Conservation (phyloP, 2,113 vertebrate genomes). For the Mixornis gularis region DNA sequence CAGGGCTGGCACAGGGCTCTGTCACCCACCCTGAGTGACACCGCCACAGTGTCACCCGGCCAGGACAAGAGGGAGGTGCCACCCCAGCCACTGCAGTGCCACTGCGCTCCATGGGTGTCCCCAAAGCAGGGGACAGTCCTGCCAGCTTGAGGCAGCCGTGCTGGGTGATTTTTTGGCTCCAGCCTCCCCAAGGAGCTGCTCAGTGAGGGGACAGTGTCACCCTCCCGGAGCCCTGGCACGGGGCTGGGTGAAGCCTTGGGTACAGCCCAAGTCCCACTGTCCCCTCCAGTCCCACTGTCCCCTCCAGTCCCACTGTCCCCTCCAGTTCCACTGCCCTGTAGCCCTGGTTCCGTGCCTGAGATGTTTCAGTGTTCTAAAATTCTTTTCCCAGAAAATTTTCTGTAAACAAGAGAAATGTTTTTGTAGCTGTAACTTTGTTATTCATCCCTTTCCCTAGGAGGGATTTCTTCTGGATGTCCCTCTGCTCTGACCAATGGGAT, state of each 20-base stretch:
- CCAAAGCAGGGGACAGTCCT: neutral
- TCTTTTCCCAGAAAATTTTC: too few relatives aligned
- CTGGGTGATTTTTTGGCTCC: neutral
- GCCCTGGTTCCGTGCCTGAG: too few relatives aligned
- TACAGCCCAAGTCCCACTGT: neutral
- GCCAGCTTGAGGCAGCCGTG: neutral
- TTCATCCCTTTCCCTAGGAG: too few relatives aligned
- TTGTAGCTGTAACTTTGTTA: too few relatives aligned
- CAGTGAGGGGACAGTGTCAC: neutral
- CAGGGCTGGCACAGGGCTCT: neutral
- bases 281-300: too few relatives aligned
- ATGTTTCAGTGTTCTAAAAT: too few relatives aligned
- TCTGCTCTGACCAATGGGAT: too few relatives aligned
- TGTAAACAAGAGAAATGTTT: too few relatives aligned
- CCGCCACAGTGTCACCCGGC: fast-evolving
- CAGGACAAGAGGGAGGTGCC: neutral
- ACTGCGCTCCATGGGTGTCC: neutral
- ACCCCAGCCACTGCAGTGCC: neutral
- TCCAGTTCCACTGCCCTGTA: too few relatives aligned
- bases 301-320: too few relatives aligned
- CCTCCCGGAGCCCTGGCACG: neutral
- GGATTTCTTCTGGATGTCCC: too few relatives aligned
- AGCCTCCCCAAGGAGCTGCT: too few relatives aligned
- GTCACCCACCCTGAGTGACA: neutral
- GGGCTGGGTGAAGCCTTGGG: neutral